Conservation (phyloP, 2,113 vertebrate species). For the Sialia sialis region DNA sequence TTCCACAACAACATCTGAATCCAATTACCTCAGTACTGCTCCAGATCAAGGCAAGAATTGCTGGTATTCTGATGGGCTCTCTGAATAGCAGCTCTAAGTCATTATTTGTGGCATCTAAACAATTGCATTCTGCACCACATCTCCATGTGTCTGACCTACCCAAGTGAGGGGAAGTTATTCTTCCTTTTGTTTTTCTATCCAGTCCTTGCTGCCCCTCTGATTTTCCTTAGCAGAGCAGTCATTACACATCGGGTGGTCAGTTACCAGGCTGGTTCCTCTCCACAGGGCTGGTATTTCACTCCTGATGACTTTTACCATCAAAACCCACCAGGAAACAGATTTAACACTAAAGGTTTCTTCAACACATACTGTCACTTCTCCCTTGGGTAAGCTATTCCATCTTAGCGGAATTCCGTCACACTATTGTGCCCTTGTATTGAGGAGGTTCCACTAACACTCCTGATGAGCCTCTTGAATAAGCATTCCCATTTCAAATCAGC, state of each 20-base stretch:
- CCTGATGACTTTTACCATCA: neutral
- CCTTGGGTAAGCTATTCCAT: neutral
- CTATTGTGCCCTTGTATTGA: neutral
- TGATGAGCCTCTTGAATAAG: neutral
- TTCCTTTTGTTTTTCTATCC: neutral
- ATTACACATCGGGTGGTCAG: neutral
- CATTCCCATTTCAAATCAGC: neutral
- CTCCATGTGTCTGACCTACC: rapidly evolving
- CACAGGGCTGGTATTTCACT: neutral
- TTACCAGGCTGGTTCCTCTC: neutral
- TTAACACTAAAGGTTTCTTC: neutral
- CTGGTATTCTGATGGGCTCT: neutral
- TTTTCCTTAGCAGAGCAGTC: neutral
- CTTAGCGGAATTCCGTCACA: neutral
- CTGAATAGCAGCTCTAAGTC: neutral
- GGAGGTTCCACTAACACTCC: neutral
- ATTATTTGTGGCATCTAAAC: neutral
- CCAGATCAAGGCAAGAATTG: neutral
- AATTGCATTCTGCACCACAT: neutral
- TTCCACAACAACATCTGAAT: conserved; percentile 8
- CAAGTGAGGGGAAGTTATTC: neutral
- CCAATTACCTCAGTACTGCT: neutral
- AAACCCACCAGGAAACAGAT: neutral
- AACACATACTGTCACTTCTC: neutral
- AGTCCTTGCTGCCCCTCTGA: neutral